These are phyloP conservation scores for Tipula helvola DNA, from an alignment of 2,888 invertebrate genomes.

Conservation along the genomic window DNA sequence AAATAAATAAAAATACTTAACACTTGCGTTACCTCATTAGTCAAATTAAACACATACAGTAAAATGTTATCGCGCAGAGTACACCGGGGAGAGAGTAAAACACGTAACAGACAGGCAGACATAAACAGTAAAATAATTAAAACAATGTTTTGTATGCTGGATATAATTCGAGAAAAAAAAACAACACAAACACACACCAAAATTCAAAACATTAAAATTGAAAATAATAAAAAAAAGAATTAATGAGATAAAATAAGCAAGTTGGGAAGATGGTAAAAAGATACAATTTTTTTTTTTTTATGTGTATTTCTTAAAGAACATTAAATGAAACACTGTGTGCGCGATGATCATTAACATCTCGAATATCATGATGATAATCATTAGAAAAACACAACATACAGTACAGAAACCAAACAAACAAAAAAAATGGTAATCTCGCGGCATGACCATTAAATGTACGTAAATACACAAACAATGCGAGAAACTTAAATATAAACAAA, in stretches of 20 bases:
- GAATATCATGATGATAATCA: constrained; percentile 7
- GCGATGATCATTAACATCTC: constrained; percentile 9
- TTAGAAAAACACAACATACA: background rate
- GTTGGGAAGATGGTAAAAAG: background rate
- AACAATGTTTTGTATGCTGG: background rate
- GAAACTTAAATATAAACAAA: constrained; percentile 4
- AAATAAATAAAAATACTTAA: background rate
- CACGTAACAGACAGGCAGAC: background rate
- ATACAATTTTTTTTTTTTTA: background rate
- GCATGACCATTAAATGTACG: constrained; percentile 5
- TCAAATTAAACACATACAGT: constrained; percentile 5
- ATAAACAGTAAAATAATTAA: background rate
- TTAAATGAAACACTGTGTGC: constrained; percentile 6
- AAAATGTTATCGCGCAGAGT: background rate
- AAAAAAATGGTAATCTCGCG: constrained; percentile 5
- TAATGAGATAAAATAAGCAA: constrained; percentile 6
- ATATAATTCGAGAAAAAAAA: background rate
- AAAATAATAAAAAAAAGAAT: background rate
- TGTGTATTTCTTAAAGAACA: background rate
- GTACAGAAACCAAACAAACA: background rate
- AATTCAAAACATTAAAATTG: background rate
- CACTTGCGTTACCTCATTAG: constrained; percentile 8
- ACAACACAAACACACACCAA: background rate
- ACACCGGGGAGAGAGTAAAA: background rate
- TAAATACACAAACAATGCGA: background rate